Conservation (phyloP, 2,888 invertebrate genomes). For the Poecilobothrus nobilitatus region DNA sequence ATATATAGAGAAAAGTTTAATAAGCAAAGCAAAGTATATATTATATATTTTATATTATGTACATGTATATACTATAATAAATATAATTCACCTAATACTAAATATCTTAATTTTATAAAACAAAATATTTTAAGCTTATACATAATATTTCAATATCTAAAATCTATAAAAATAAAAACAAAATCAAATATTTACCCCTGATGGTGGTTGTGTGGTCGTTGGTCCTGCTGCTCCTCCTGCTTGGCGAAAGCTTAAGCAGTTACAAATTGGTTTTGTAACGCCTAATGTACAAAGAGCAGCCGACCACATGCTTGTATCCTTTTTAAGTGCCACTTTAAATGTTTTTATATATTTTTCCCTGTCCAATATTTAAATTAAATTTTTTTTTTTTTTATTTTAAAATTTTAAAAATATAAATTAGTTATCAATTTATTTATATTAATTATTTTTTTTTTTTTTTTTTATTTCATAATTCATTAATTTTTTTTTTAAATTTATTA, state of each 20-base stretch:
- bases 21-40: no score
- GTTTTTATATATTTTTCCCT: not conserved
- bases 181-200: constrained; percentile 32
- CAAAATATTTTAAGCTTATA: no score
- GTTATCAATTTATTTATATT: constrained; percentile 18
- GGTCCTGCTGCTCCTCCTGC: constrained; percentile 36
- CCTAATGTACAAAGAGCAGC: constrained; percentile 45
- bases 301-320: constrained; percentile 43
- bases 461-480: not conserved
- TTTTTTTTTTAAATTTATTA: constrained; percentile 10
- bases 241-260: constrained; percentile 45
- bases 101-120: no score
- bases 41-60: no score
- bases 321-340: constrained; percentile 36
- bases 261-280: constrained; percentile 45
- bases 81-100: no score
- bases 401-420: constrained; percentile 21
- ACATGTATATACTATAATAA: no score
- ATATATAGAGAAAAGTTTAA: no score
- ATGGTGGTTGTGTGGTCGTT: constrained; percentile 33
- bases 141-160: no score
- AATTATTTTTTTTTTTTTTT: constrained; percentile 12
- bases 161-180: constrained; percentile 7
- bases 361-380: constrained; percentile 4
- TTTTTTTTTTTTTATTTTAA: constrained; percentile 15